These are phyloP conservation scores for Lineus longissimus DNA, from an alignment of 1,140 invertebrate species.

Conservation along the genomic window DNA sequence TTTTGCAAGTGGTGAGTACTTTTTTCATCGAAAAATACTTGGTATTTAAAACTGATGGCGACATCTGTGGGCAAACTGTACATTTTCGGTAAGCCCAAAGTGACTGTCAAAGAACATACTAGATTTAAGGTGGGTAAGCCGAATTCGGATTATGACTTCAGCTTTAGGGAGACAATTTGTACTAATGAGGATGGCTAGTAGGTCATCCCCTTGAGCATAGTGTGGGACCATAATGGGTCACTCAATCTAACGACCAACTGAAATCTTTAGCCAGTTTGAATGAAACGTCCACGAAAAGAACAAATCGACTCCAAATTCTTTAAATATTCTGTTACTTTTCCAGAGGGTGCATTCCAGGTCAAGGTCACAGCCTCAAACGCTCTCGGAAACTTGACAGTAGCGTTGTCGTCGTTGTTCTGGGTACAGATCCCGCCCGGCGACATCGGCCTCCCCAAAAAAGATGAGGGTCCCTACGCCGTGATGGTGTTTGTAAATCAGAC, in stretches of 20 bases:
- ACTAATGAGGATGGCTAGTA: too few relatives aligned
- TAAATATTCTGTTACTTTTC: constrained; percentile 6
- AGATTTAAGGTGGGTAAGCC: too few relatives aligned
- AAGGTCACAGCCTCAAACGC: constrained; percentile 33
- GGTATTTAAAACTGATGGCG: background rate
- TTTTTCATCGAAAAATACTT: background rate
- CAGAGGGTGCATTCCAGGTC: constrained; percentile 37
- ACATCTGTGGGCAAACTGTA: too few relatives aligned
- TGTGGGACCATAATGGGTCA: too few relatives aligned
- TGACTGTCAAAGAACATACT: too few relatives aligned
- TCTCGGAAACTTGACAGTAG: constrained; percentile 26
- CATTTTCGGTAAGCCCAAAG: too few relatives aligned
- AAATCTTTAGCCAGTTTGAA: too few relatives aligned
- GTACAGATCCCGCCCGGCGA: constrained; percentile 28
- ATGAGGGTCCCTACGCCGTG: constrained; percentile 10
- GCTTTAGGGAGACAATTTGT: too few relatives aligned
- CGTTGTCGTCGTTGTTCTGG: constrained; percentile 21
- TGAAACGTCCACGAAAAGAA: background rate
- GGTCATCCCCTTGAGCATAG: too few relatives aligned
- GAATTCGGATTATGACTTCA: too few relatives aligned
- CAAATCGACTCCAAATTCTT: background rate
- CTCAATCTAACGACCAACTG: too few relatives aligned
- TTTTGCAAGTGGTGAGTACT: constrained; percentile 12
- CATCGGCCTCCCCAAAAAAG: constrained; percentile 9
- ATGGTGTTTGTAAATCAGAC: constrained; percentile 24